phyloP scores from a whole-genome alignment of 30 jellyfish, hydroid and myxozoan genomes.

The Nemopilema nomurai region DNA sequence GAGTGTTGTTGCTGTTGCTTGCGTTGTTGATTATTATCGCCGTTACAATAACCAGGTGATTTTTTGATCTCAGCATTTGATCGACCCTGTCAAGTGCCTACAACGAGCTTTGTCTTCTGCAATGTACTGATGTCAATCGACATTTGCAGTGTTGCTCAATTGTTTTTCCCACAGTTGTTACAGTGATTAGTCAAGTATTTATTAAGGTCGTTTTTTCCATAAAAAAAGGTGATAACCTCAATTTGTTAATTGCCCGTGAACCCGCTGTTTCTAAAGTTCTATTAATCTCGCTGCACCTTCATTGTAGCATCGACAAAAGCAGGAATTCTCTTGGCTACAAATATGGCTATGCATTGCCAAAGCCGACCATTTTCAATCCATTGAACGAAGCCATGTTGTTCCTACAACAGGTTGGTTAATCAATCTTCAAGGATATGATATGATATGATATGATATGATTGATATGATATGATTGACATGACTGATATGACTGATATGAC shows the following conservation, averaged over 20 bases:
- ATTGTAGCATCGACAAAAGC: slow-evolving; percentile 82
- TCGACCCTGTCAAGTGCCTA: background rate
- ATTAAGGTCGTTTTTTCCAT: no score
- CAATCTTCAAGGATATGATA: no score
- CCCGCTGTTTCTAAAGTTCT: no score
- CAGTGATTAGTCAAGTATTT: no score
- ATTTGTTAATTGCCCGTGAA: no score
- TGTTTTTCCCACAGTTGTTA: no score
- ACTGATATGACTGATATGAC: no score
- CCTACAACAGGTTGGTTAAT: slow-evolving; percentile 76
- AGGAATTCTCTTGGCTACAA: slow-evolving; percentile 84
- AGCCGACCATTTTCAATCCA: slow-evolving; percentile 79
- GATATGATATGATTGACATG: no score
- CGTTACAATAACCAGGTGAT: slow-evolving; percentile 77
- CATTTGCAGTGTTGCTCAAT: no score
- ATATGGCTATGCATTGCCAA: slow-evolving; percentile 86
- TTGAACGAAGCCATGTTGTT: slow-evolving; percentile 73
- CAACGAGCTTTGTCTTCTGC: background rate
- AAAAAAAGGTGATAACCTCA: no score
- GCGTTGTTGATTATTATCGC: slow-evolving; percentile 79
- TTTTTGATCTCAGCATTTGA: background rate
- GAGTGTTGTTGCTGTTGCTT: slow-evolving; percentile 51
- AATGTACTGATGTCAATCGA: no score
- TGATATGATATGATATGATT: no score
- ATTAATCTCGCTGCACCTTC: background rate